Percentiles rank a stretch among this genome's conserved stretches.
phyloP scores from a whole-genome alignment of 2,113 vertebrate genomes.

The Neoarius graeffei region DNA sequence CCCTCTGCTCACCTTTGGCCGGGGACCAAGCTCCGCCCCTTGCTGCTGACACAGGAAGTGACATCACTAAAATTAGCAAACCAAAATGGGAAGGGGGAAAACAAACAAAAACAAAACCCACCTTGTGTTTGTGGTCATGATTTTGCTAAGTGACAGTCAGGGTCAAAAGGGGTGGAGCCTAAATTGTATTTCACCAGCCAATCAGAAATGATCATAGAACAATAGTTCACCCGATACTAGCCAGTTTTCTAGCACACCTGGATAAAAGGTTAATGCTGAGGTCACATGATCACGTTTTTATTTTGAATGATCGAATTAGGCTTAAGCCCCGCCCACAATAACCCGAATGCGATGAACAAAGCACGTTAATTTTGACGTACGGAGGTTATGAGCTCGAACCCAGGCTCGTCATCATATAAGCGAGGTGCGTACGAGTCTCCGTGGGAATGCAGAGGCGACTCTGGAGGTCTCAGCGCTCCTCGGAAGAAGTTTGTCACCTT shows the following conservation, averaged over 20 bases:
- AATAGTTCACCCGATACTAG: not conserved
- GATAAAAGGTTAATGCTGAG: not conserved
- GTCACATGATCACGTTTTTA: not conserved
- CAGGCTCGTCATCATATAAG: constrained; percentile 80
- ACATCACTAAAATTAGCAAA: not conserved
- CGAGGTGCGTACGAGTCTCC: constrained; percentile 51
- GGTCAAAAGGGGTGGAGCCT: not conserved
- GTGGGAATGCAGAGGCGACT: constrained; percentile 61
- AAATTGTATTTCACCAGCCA: not conserved
- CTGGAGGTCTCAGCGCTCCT: constrained; percentile 81
- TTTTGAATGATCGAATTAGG: not conserved
- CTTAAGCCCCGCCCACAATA: not conserved
- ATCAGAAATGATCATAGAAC: not conserved
- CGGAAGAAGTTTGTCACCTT: constrained; percentile 91
- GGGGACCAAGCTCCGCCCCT: constrained; percentile 81
- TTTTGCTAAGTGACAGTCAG: not conserved
- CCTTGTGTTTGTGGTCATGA: not conserved
- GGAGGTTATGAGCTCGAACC: constrained; percentile 89
- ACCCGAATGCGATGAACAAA: not conserved
- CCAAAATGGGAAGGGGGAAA: not conserved
- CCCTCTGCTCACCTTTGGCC: constrained; percentile 75
- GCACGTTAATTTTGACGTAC: constrained; percentile 61
- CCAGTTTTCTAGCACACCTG: not conserved
- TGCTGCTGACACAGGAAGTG: constrained; percentile 42
- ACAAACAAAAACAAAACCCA: no score